Percentiles rank a stretch among this genome's conserved stretches.
These are phyloP conservation scores for Spodoptera picta DNA, from an alignment of 2,888 invertebrate species.

Conservation along the genomic window DNA sequence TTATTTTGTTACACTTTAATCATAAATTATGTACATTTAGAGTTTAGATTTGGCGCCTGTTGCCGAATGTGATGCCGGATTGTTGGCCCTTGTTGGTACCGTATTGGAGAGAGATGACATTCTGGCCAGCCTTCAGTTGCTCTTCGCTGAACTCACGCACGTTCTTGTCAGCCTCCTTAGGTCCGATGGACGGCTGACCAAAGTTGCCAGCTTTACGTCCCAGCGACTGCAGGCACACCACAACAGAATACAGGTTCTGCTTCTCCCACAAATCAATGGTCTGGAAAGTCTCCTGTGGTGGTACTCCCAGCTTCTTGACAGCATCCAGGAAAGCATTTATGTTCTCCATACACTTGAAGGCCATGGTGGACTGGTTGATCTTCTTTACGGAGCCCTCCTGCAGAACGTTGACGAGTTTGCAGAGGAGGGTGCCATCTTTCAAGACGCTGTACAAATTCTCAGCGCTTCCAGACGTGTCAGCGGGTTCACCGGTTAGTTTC, in stretches of 20 bases:
- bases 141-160: conserved; percentile 97
- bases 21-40: conserved; percentile 52
- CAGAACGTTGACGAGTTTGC: conserved; percentile 95
- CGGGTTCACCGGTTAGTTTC: conserved; percentile 93
- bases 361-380: conserved; percentile 96
- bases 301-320: conserved; percentile 95
- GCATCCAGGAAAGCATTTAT: conserved; percentile 97
- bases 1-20: conserved; percentile 71
- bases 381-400: conserved; percentile 96
- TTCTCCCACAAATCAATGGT: conserved; percentile 99
- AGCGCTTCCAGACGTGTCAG: conserved; percentile 95
- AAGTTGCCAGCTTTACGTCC: conserved; percentile 96
- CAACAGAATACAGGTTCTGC: conserved; percentile 98
- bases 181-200: conserved; percentile 96
- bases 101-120: conserved; percentile 97
- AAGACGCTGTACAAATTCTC: conserved; percentile 96
- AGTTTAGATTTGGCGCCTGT: conserved; percentile 97
- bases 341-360: conserved; percentile 99
- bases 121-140: conserved; percentile 96
- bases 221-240: conserved; percentile 97
- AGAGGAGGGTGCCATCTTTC: conserved; percentile 96
- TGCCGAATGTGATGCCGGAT: conserved; percentile 98
- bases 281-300: conserved; percentile 98
- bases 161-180: conserved; percentile 98
- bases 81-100: conserved; percentile 99